Evolutionary conservation across 2,888 invertebrate genomes (phyloP).

Genomic region (Isotomurus palustris): DNA sequence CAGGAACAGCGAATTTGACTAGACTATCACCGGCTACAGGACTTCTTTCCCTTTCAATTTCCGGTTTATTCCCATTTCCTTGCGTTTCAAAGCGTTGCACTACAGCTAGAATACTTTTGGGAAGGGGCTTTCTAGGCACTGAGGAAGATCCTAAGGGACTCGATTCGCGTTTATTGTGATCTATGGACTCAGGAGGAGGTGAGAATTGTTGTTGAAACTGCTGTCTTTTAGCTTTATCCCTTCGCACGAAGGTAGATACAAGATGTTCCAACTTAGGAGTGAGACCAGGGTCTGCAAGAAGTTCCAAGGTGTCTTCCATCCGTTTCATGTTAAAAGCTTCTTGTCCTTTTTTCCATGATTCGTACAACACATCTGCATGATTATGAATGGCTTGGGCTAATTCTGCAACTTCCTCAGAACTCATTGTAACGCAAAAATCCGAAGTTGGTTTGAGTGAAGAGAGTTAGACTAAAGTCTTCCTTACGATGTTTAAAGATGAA

Average conservation of each 20-base stretch:
- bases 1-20: conserved; percentile 18
- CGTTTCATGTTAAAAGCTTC: conserved; percentile 38
- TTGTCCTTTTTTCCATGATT: conserved; percentile 44
- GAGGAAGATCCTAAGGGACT: conserved; percentile 22
- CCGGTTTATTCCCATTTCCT: conserved; percentile 3
- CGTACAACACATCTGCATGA: conserved; percentile 46
- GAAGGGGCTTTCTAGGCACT: conserved; percentile 34
- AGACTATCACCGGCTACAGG: conserved; percentile 16
- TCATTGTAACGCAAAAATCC: conserved; percentile 23
- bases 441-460: background rate
- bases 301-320: conserved; percentile 44
- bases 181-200: conserved; percentile 14
- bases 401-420: conserved; percentile 46
- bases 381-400: conserved; percentile 46
- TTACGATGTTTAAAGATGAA: no score
- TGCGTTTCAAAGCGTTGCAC: conserved; percentile 44
- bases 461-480: background rate
- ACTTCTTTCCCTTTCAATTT: conserved; percentile 7
- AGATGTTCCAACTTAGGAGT: conserved; percentile 44
- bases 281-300: conserved; percentile 40
- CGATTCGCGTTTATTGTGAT: conserved; percentile 20
- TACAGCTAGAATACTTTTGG: conserved; percentile 46
- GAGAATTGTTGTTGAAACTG: conserved; percentile 22
- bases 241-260: conserved; percentile 43
- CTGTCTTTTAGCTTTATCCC: conserved; percentile 43